Conservation (phyloP, 2,888 invertebrate species). For the Crepidodera aurea region DNA sequence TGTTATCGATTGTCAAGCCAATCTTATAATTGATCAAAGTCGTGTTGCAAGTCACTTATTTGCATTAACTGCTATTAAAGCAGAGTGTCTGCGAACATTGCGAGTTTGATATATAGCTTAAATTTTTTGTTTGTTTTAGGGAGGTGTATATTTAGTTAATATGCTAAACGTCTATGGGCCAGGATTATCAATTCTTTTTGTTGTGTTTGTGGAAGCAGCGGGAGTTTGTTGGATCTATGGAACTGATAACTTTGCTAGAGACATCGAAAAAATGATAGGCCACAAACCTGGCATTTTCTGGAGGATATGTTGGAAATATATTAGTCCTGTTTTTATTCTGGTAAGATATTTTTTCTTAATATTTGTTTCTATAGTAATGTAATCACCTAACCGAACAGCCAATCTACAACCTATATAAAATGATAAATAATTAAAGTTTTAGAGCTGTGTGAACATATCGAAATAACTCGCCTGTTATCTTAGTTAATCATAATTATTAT, state of each 20-base stretch:
- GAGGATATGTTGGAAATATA: slow-evolving; percentile 86
- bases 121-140: slow-evolving; percentile 68
- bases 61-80: too few relatives aligned
- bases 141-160: slow-evolving; percentile 87
- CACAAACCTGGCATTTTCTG: slow-evolving; percentile 80
- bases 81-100: too few relatives aligned
- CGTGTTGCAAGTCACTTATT: too few relatives aligned
- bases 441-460: too few relatives aligned
- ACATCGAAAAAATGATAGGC: slow-evolving; percentile 86
- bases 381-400: too few relatives aligned
- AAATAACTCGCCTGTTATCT: too few relatives aligned
- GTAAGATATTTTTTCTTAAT: slow-evolving; percentile 59
- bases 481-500: too few relatives aligned
- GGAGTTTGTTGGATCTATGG: slow-evolving; percentile 93
- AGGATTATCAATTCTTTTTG: slow-evolving; percentile 85
- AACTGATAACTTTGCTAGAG: slow-evolving; percentile 79
- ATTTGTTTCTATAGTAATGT: not conserved
- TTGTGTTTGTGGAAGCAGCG: slow-evolving; percentile 90
- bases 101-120: too few relatives aligned
- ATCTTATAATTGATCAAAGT: too few relatives aligned
- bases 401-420: too few relatives aligned
- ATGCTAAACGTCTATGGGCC: slow-evolving; percentile 89
- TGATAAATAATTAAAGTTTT: too few relatives aligned
- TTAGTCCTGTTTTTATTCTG: slow-evolving; percentile 84
- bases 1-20: too few relatives aligned